phyloP scores from a whole-genome alignment of 1,140 invertebrate genomes.

The Campoletis sonorensis region DNA sequence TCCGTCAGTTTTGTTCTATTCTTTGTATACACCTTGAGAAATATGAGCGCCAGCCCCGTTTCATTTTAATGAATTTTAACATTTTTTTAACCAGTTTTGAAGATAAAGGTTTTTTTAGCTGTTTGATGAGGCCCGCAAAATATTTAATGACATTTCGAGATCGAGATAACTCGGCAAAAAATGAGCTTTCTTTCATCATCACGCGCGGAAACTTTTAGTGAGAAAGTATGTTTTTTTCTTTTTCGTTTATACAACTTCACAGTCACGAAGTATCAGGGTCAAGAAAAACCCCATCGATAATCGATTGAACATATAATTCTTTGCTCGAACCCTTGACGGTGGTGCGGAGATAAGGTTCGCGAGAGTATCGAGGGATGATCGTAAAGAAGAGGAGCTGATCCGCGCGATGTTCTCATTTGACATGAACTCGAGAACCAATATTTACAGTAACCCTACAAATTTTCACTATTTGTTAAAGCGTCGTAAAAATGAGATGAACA shows the following conservation, averaged over 20 bases:
- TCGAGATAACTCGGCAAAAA: neutral
- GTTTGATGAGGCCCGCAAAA: neutral
- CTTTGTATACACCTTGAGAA: neutral
- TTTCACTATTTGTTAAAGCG: no score
- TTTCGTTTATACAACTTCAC: no score
- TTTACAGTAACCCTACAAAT: no score
- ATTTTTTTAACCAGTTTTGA: no score
- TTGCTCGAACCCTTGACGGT: constrained; percentile 44
- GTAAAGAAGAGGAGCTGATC: constrained; percentile 62
- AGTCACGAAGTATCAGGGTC: neutral
- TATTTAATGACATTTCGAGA: neutral
- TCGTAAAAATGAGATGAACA: no score
- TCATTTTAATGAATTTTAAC: neutral
- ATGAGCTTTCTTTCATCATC: no score
- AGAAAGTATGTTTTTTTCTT: neutral
- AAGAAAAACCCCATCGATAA: constrained; percentile 46
- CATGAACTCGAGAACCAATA: constrained; percentile 54
- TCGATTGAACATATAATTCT: constrained; percentile 61
- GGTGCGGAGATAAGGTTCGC: constrained; percentile 33
- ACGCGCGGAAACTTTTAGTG: no score
- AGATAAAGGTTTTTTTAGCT: no score
- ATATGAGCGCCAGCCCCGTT: neutral
- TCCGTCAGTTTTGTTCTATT: no score
- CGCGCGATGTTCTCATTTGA: constrained; percentile 57
- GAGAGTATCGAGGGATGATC: constrained; percentile 50